Percentiles rank a stretch among this genome's conserved stretches.
These are phyloP conservation scores for Sebastiscus albofasciatus DNA, from an alignment of 2,797 vertebrate genomes.

Conservation along the genomic window DNA sequence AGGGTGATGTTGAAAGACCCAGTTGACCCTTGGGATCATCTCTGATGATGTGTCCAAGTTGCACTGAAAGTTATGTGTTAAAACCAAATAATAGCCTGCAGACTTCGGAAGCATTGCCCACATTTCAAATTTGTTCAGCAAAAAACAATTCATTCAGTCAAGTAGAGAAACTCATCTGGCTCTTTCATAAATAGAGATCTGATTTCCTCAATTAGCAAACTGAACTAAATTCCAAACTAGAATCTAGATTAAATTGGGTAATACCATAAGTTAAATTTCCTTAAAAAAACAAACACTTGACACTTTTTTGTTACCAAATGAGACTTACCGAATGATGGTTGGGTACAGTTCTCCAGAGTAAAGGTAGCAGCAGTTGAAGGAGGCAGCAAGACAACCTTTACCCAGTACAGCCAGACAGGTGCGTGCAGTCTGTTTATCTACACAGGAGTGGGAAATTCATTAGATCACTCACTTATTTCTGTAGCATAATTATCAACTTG, in stretches of 20 bases:
- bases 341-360: conserved; percentile 92
- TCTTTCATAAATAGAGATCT: too few species aligned
- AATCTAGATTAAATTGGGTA: too few species aligned
- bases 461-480: not conserved
- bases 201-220: too few species aligned
- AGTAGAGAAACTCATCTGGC: not conserved
- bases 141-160: too few species aligned
- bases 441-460: not conserved
- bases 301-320: not conserved
- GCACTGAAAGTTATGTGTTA: too few species aligned
- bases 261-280: too few species aligned
- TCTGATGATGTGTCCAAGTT: too few species aligned
- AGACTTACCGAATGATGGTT: conserved; percentile 87
- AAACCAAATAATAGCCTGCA: not conserved
- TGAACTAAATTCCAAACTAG: too few species aligned
- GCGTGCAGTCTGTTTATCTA: conserved; percentile 84
- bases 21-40: too few species aligned
- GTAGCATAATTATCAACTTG: not conserved
- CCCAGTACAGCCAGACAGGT: conserved; percentile 90
- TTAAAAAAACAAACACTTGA: not conserved
- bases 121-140: not conserved
- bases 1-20: too few species aligned
- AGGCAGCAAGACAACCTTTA: conserved; percentile 91
- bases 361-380: conserved; percentile 91
- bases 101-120: not conserved